Conservation (phyloP, 2,113 vertebrate species). For the Cinclus mexicanus region DNA sequence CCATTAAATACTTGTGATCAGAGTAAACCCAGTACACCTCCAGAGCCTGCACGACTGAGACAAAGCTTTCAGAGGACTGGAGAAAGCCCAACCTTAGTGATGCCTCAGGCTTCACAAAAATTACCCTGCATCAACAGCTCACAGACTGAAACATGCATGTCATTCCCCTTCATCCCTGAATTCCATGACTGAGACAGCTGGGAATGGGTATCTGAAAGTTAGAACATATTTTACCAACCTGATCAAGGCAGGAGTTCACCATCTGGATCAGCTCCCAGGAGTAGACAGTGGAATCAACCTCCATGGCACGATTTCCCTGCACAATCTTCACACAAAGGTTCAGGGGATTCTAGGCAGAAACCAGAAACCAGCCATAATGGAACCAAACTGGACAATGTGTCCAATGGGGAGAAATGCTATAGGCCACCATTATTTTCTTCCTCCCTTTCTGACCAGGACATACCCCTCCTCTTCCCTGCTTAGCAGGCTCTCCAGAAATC, state of each 20-base stretch:
- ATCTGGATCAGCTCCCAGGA: slow-evolving; percentile 87
- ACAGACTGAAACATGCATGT: neutral
- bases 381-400: neutral
- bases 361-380: neutral
- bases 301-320: slow-evolving; percentile 95
- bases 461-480: neutral
- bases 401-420: neutral
- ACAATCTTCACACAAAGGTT: slow-evolving; percentile 99
- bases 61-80: neutral
- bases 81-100: neutral
- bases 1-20: neutral
- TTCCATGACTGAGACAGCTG: neutral
- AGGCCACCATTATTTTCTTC: neutral
- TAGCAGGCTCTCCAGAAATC: neutral
- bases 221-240: slow-evolving; percentile 76
- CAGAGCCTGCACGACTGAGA: neutral
- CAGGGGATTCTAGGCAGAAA: slow-evolving; percentile 87
- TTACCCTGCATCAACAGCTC: neutral
- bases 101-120: neutral
- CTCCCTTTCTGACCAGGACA: neutral
- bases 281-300: slow-evolving; percentile 88
- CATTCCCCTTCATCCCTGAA: neutral
- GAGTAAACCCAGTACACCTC: neutral
- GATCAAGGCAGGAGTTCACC: slow-evolving; percentile 90
- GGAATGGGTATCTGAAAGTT: neutral